Conservation (phyloP, 2,797 vertebrate species). For the Anableps anableps region DNA sequence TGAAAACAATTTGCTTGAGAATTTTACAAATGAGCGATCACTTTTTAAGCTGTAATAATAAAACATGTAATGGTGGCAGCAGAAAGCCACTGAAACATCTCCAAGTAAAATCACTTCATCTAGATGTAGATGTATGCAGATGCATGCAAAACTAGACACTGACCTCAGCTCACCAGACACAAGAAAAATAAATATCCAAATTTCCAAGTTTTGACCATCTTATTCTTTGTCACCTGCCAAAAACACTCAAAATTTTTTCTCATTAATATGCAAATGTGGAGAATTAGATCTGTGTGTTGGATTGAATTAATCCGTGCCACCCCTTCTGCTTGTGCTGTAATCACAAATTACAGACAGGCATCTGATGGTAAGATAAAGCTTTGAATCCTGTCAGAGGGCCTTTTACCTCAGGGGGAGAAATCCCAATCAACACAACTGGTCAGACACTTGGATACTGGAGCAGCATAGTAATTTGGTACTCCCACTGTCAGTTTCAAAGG, state of each 20-base stretch:
- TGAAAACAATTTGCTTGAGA: slow-evolving; percentile 11
- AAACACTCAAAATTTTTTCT: slow-evolving; percentile 74
- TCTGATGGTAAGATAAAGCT: slow-evolving; percentile 74
- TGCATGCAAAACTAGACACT: slow-evolving; percentile 76
- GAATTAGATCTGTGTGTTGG: slow-evolving; percentile 80
- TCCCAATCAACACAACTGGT: slow-evolving; percentile 78
- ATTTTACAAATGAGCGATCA: slow-evolving; percentile 32
- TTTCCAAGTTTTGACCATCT: slow-evolving; percentile 70
- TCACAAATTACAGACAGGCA: slow-evolving; percentile 83
- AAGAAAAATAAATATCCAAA: slow-evolving; percentile 77
- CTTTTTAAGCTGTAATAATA: slow-evolving; percentile 41
- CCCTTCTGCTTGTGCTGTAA: slow-evolving; percentile 77
- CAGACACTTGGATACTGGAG: slow-evolving; percentile 61
- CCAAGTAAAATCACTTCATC: slow-evolving; percentile 59
- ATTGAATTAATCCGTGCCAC: slow-evolving; percentile 84
- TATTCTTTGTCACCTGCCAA: slow-evolving; percentile 75
- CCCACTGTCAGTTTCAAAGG: slow-evolving; percentile 69
- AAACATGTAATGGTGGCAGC: slow-evolving; percentile 37
- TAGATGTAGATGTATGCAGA: slow-evolving; percentile 80
- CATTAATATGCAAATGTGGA: slow-evolving; percentile 85
- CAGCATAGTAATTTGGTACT: slow-evolving; percentile 70
- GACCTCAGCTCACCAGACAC: slow-evolving; percentile 77
- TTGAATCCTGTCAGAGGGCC: slow-evolving; percentile 72
- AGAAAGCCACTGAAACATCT: slow-evolving; percentile 58
- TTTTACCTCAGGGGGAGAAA: slow-evolving; percentile 75